These are phyloP conservation scores for Perdita meconis DNA, from an alignment of 2,888 invertebrate species.

Conservation along the genomic window DNA sequence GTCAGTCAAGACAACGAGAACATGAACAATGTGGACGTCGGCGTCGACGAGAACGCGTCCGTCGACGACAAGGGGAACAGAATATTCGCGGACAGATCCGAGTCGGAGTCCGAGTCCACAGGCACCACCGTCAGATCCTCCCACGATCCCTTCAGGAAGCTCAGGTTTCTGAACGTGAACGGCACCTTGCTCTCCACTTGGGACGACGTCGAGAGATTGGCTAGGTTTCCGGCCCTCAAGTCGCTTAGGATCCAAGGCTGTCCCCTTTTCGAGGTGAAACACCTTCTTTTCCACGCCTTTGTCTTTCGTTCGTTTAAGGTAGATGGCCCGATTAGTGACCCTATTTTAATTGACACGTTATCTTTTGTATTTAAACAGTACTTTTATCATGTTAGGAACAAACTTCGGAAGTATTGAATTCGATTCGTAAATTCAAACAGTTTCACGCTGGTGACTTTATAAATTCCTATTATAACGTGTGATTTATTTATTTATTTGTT, in stretches of 20 bases:
- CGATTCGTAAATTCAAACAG: too few species aligned
- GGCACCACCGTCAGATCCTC: constrained; percentile 79
- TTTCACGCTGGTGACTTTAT: too few species aligned
- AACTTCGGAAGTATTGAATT: too few species aligned
- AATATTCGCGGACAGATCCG: constrained; percentile 83
- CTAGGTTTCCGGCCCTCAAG: constrained; percentile 92
- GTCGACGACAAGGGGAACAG: constrained; percentile 68
- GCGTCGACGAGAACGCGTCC: constrained; percentile 55
- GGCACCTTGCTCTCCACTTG: constrained; percentile 93
- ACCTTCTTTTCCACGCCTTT: constrained; percentile 11
- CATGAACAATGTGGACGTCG: constrained; percentile 74
- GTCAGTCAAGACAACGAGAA: constrained; percentile 76
- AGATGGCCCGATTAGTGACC: too few species aligned
- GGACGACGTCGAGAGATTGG: constrained; percentile 95
- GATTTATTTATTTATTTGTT: too few species aligned
- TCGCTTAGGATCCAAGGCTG: constrained; percentile 93
- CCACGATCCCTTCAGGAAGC: constrained; percentile 86
- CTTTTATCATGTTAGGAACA: too few species aligned
- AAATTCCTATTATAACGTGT: too few species aligned
- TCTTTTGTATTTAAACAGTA: too few species aligned
- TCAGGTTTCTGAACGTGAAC: constrained; percentile 93
- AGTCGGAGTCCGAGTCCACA: constrained; percentile 87
- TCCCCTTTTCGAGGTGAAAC: constrained; percentile 86
- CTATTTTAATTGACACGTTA: too few species aligned
- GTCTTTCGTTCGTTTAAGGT: neutral